Base-by-base conservation (phyloP, 2,888 invertebrate species). In the Azorinus chamasolen region DNA sequence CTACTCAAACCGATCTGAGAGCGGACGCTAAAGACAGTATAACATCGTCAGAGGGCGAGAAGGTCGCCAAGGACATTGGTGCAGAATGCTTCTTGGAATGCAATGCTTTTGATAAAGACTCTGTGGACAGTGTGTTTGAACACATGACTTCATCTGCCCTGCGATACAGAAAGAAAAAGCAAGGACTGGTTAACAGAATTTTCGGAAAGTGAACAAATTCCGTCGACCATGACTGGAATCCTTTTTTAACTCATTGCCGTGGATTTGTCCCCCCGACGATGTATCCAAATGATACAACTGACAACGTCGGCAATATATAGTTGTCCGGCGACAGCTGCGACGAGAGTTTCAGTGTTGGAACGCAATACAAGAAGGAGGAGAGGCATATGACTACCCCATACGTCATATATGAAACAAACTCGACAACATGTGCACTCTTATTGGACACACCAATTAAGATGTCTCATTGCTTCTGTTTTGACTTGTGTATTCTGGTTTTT, bases 51-150 rank as follows among this genome's bases (percentile, higher is more conserved):
- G 87, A 88, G 57, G 89, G 89, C 1, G 69, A 78, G 45, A 53
- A 81, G 16, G 75, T 88, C 46, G 86, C 87, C n/a, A 82, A 83
- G 50, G 77, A 86, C 14, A 87, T 89, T 46, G 84, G 87, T 12
- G 88, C 88, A 0, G 87, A 86, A 50, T 78, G 79, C 18, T 89
- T 86, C 71, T 75, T 88, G 27, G 89, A 88, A 50, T 88, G 87
- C 70, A 83, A 84, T 1, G 85, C 87, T 5, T 77, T 83, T 32
- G 79, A 80, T 18, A 79, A 78, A 39, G 84, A 87, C 27, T 79
- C 83, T 3, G 83, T 86, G 22, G 82, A 85, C 41, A 75, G 83
- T 48, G 84, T 87, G 50, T 89, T 89, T 74, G 85, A 87, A 68
- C 74, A 82, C 20, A 86, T 88, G 55, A 82, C 86, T 2, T 78